Conservation (phyloP, 2,888 invertebrate genomes). For the Drosophila pseudotakahashii region DNA sequence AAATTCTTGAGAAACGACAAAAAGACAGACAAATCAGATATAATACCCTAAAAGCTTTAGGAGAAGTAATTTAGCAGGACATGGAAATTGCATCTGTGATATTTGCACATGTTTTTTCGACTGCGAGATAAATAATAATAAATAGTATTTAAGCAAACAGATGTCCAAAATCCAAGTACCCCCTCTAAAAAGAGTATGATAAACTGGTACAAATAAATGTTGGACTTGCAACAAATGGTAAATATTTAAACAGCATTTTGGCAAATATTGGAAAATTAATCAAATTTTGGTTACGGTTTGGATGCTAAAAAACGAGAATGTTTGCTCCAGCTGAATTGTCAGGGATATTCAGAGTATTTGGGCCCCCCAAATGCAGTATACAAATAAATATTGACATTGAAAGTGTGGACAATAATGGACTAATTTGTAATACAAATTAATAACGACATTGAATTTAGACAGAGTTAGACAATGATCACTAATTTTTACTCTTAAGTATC, state of each 20-base stretch:
- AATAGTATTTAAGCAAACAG: not conserved
- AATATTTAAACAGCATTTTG: slow-evolving; percentile 36
- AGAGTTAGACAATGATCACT: not conserved
- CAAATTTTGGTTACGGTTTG: slow-evolving; percentile 5
- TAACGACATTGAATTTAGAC: not conserved
- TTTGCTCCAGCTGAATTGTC: not conserved
- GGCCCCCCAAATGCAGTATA: not conserved
- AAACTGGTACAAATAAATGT: not conserved
- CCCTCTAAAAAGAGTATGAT: not conserved
- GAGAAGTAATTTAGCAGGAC: no score
- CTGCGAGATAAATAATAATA: not conserved
- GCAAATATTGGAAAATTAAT: slow-evolving; percentile 28
- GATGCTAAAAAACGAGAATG: slow-evolving; percentile 3
- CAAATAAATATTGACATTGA: not conserved
- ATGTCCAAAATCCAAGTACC: not conserved
- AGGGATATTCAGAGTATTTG: not conserved
- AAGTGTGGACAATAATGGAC: not conserved
- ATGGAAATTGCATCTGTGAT: not conserved
- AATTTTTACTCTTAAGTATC: not conserved
- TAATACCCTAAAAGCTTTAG: not conserved
- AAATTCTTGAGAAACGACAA: slow-evolving; percentile 28
- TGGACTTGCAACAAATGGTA: slow-evolving; percentile 25
- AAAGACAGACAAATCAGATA: slow-evolving; percentile 1
- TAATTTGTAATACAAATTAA: not conserved
- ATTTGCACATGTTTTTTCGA: not conserved